Conservation (phyloP, 2,888 invertebrate species). For the Fabriciana adippe region DNA sequence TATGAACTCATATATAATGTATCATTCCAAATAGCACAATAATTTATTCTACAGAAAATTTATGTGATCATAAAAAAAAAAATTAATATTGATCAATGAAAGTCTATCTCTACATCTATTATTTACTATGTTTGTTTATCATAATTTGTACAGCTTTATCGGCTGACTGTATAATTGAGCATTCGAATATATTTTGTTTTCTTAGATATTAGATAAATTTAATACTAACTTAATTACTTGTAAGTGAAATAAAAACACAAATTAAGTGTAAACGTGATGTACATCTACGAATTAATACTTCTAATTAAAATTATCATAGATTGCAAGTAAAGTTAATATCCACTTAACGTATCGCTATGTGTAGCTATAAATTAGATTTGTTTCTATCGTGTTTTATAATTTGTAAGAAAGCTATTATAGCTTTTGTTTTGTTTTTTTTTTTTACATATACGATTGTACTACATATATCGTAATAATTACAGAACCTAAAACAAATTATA, state of each 20-base stretch:
- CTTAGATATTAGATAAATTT: slow-evolving; percentile 11
- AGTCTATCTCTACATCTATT: background rate
- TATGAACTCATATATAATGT: no score
- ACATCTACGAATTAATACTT: slow-evolving; percentile 23
- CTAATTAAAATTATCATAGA: slow-evolving; percentile 29
- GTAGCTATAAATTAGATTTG: no score
- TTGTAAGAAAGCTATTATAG: no score
- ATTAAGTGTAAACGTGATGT: slow-evolving; percentile 6
- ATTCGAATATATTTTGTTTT: background rate
- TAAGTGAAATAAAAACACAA: slow-evolving; percentile 17
- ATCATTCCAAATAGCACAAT: no score
- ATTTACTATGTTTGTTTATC: background rate
- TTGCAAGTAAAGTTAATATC: slow-evolving; percentile 9
- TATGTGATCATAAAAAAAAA: no score
- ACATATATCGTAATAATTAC: no score
- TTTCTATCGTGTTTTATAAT: no score
- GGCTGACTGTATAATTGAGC: background rate
- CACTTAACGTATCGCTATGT: background rate
- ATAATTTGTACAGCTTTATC: background rate
- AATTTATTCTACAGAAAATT: no score
- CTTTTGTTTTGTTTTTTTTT: no score
- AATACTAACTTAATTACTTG: slow-evolving; percentile 5
- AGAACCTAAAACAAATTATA: no score
- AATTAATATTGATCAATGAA: no score
- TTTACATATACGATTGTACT: no score